Evolutionary conservation across 2,113 vertebrate genomes (phyloP).

Genomic region (Nipponia nippon): DNA sequence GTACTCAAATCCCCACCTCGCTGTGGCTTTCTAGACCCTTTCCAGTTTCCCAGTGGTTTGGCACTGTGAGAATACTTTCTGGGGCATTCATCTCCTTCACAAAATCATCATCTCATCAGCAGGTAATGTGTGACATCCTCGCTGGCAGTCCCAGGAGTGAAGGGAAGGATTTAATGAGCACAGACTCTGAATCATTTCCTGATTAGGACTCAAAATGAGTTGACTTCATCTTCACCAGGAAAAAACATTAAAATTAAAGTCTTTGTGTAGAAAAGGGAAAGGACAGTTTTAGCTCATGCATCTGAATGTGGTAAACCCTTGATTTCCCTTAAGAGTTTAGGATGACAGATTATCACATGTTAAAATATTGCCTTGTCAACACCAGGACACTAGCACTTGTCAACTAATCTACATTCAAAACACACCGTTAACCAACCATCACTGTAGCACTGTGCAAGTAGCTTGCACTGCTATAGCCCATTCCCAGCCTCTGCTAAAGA

Average conservation of each 20-base stretch:
- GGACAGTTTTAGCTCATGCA: neutral
- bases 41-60: neutral
- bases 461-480: neutral
- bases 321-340: neutral
- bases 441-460: neutral
- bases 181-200: slow-evolving; percentile 44
- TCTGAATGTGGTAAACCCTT: neutral
- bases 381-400: neutral
- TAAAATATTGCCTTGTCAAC: neutral
- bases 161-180: slow-evolving; percentile 52
- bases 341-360: neutral
- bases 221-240: slow-evolving; percentile 4
- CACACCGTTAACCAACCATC: neutral
- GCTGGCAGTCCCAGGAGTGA: slow-evolving; percentile 18
- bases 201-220: slow-evolving; percentile 42
- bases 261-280: neutral
- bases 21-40: neutral
- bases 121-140: slow-evolving; percentile 50
- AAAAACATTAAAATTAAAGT: neutral
- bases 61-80: slow-evolving; percentile 20
- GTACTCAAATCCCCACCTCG: neutral
- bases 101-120: slow-evolving; percentile 47
- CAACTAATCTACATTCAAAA: neutral
- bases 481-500: neutral
- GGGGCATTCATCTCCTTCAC: neutral